phyloP scores from a whole-genome alignment of 2,113 vertebrate genomes.

The Nothoprocta perdicaria region DNA sequence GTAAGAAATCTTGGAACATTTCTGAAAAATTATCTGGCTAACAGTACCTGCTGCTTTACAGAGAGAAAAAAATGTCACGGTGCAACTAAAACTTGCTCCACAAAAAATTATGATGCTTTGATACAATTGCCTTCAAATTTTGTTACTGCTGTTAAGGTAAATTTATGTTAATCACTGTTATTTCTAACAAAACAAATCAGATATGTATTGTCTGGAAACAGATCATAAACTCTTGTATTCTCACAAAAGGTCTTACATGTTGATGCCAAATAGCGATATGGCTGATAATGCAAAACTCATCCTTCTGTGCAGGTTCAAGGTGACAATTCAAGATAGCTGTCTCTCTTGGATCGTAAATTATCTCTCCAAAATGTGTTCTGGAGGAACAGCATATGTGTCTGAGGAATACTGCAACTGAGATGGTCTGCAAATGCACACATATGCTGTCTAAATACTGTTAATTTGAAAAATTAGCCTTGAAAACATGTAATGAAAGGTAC shows the following conservation, averaged over 20 bases:
- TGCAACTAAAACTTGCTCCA: not conserved
- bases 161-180: slow-evolving; percentile 22
- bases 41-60: slow-evolving; percentile 35
- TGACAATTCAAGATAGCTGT: not conserved
- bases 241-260: fast-evolving
- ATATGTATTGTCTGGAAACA: not conserved
- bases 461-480: not conserved
- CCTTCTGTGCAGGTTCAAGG: not conserved
- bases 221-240: not conserved
- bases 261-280: not conserved
- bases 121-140: not conserved
- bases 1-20: slow-evolving; percentile 39
- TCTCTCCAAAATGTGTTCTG: not conserved
- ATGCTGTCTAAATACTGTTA: not conserved
- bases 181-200: slow-evolving; percentile 5
- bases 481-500: not conserved
- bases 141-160: not conserved
- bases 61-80: slow-evolving; percentile 13
- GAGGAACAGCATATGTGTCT: not conserved
- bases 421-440: not conserved
- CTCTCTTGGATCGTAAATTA: not conserved
- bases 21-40: slow-evolving; percentile 51
- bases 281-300: not conserved
- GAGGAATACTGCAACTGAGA: not conserved
- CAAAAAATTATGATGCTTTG: slow-evolving; percentile 12